A percentile compares a stretch with the other conserved stretches of the same genome.
Conservation (phyloP, 2,888 invertebrate species). For the Cheilosia vulpina region DNA sequence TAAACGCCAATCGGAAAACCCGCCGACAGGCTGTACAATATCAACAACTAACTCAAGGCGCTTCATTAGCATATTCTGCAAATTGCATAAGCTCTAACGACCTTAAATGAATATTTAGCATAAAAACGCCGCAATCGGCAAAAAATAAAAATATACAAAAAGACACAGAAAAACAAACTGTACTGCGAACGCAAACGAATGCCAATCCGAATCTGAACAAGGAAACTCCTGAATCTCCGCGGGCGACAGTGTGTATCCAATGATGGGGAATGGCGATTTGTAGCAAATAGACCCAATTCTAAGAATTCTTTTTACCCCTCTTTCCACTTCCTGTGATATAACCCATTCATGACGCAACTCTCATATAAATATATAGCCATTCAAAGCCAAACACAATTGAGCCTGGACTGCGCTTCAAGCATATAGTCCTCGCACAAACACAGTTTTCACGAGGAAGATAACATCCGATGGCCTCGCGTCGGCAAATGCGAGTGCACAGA, state of each 20-base stretch:
- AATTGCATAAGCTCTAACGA: constrained; percentile 67
- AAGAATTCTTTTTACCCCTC: constrained; percentile 18
- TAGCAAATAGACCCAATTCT: constrained; percentile 71
- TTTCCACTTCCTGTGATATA: constrained; percentile 69
- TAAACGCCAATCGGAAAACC: constrained; percentile 13
- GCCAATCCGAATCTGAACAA: constrained; percentile 60
- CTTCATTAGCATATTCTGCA: constrained; percentile 66
- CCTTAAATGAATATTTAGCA: constrained; percentile 63
- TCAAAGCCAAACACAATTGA: constrained; percentile 61
- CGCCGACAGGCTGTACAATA: not conserved
- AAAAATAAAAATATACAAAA: constrained; percentile 10
- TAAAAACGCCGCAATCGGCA: constrained; percentile 47
- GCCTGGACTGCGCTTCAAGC: constrained; percentile 47
- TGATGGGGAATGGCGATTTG: constrained; percentile 62
- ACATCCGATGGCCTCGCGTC: constrained; percentile 60
- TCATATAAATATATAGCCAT: not conserved
- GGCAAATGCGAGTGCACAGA: constrained; percentile 60
- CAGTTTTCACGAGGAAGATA: constrained; percentile 64
- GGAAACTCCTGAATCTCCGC: constrained; percentile 56
- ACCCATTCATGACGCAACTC: constrained; percentile 59
- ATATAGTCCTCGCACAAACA: constrained; percentile 28
- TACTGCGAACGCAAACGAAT: constrained; percentile 51
- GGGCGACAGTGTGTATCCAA: constrained; percentile 56
- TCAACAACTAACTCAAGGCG: constrained; percentile 18
- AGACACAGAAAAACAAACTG: constrained; percentile 36